These are phyloP conservation scores for Poecilia gillii DNA, from an alignment of 2,797 vertebrate genomes.

Conservation along the genomic window DNA sequence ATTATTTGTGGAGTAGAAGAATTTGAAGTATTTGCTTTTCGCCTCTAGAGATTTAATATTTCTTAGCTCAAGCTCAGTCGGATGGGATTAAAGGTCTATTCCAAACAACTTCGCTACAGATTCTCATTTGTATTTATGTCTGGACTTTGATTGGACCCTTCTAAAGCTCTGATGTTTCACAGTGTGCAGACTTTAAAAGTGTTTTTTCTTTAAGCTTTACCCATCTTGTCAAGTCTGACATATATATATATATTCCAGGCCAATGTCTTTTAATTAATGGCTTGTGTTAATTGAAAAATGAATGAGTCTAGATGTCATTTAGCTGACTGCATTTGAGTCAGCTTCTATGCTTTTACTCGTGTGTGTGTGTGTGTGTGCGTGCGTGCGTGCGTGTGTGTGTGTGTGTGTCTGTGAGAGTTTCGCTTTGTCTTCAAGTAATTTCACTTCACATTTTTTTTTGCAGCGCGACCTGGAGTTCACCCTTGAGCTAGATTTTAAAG, in stretches of 20 bases:
- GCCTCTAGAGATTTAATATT: background rate
- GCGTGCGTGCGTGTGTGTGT: background rate
- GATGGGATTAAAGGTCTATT: background rate
- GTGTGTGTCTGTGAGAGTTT: background rate
- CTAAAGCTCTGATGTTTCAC: background rate
- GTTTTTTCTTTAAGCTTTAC: background rate
- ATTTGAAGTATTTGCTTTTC: background rate
- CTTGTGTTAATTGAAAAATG: background rate
- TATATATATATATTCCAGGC: background rate
- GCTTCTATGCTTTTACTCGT: background rate
- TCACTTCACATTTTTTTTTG: conserved; percentile 33
- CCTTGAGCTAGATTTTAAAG: conserved; percentile 97
- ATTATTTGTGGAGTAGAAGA: no score
- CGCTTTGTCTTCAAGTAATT: background rate
- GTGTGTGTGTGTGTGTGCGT: background rate
- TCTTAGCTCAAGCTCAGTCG: background rate
- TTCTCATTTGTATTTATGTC: background rate
- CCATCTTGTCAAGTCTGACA: background rate
- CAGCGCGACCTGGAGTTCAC: conserved; percentile 98
- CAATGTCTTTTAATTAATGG: background rate
- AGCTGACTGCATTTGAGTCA: background rate
- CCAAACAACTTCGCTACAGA: background rate
- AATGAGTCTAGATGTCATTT: background rate
- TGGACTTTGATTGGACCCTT: background rate
- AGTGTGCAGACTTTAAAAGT: background rate